Evolutionary conservation across 2,888 invertebrate genomes (phyloP), one percentile per base, ranked within the genome.

Genomic region (Entomobrya proxima): DNA sequence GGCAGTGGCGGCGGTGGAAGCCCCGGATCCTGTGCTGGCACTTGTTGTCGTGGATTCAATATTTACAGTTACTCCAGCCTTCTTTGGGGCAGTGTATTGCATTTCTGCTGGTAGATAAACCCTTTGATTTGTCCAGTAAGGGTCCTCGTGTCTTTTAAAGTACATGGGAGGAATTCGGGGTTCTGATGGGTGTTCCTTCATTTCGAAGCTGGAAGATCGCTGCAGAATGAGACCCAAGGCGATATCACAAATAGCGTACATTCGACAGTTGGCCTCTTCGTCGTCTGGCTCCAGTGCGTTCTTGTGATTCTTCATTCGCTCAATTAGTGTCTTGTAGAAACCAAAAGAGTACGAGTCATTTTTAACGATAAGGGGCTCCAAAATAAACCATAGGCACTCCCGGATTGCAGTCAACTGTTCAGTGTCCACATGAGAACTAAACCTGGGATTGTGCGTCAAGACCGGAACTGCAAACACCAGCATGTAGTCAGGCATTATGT

Each of bases 191-290:
- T 96, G 96, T 91, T 98, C 97, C 92, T 96, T 97, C 93, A 96
- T 93, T 91, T 98, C 97, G 93, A 96, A 97, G 91, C 95, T 96
- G 78, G 95, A 94, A 72, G 97, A 95, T 91, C 97, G 97, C 83
- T 96, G 94, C 93, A 96, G 94, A 90, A 99, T 95, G 91, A 99
- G 94, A 72, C 97, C 96, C 93, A 98, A 95, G 18, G 98, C 96
- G 89, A 99, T 93, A 93, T 99, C 99, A 93, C 98, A 98, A 78
- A 97, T 95, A 35, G 98, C 96, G 96, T 98, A 99, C 92, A 99
- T 93, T 96, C 98, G 98, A 92, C 94, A 95, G 92, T 98, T 98
- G 87, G 95, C 94, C 47, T 93, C 93, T 89, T 96, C 96, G 91
- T 97, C 96, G 21, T 96, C 95, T 37, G 96, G 96, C 90, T 95